These are phyloP conservation scores for Drosophila nigricruria DNA, from an alignment of 2,888 invertebrate species.

Conservation along the genomic window DNA sequence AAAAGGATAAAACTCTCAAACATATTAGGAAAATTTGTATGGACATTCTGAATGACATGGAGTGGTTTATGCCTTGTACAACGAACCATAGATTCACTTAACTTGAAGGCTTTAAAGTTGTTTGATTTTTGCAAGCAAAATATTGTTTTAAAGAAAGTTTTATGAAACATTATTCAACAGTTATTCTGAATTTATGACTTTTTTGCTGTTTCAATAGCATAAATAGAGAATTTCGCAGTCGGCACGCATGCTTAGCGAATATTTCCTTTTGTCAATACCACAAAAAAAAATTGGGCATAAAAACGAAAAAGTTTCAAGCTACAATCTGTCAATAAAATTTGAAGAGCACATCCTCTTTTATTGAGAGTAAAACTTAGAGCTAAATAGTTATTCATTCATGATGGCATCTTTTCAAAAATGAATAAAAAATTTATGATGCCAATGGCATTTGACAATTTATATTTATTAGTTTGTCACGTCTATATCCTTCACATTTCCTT, in stretches of 20 bases:
- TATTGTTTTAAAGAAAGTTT: background rate
- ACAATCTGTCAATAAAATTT: constrained; percentile 39
- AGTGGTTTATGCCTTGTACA: background rate
- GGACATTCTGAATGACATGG: background rate
- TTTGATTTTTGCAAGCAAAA: background rate
- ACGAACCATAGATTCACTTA: constrained; percentile 9
- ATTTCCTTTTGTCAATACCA: background rate
- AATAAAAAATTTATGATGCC: background rate
- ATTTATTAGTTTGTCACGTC: background rate
- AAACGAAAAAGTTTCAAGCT: constrained; percentile 7
- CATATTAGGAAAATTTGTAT: constrained; percentile 53
- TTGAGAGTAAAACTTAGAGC: background rate
- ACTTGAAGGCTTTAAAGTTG: too few relatives aligned
- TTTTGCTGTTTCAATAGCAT: background rate
- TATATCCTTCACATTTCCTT: background rate
- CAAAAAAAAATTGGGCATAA: background rate
- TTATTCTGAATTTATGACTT: background rate
- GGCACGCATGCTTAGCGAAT: background rate
- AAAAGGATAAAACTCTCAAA: constrained; percentile 51
- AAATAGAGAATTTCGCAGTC: background rate
- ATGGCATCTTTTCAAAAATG: background rate
- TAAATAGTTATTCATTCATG: background rate
- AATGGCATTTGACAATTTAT: background rate
- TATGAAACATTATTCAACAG: too few relatives aligned
- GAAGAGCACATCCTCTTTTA: background rate